Evolutionary conservation across 1,140 invertebrate species (phyloP).

Genomic region (Zaprionus inermis): DNA sequence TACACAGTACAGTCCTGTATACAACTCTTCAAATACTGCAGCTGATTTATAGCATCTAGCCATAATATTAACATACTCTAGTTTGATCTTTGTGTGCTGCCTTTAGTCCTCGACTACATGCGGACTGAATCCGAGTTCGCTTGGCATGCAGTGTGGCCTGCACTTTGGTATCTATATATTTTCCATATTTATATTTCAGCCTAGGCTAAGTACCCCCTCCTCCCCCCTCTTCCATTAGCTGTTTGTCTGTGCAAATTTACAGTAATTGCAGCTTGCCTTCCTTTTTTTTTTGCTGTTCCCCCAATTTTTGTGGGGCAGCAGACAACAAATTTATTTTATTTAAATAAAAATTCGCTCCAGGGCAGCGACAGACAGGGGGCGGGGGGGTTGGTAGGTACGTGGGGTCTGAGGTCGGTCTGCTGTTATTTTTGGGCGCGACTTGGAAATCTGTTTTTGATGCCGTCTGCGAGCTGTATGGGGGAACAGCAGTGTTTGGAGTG

Average conservation of each 20-base stretch:
- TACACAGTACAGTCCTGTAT: neutral
- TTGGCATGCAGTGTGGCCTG: neutral
- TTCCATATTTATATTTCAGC: neutral
- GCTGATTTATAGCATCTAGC: neutral
- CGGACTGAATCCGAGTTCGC: neutral
- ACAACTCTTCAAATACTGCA: neutral
- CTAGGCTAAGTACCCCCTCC: neutral
- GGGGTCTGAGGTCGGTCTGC: conserved; percentile 38
- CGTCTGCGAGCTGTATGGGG: conserved; percentile 31
- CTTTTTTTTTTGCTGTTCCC: conserved; percentile 9
- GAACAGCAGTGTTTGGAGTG: conserved; percentile 32
- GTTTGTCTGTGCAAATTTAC: conserved; percentile 60
- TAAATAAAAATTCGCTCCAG: conserved; percentile 67
- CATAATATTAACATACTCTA: neutral
- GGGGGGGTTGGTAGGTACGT: neutral
- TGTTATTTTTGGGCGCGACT: conserved; percentile 72
- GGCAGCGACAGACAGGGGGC: conserved; percentile 30
- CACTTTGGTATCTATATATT: neutral
- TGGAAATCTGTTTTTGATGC: conserved; percentile 44
- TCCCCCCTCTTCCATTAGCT: conserved; percentile 28
- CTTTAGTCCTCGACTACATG: neutral
- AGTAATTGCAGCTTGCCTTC: conserved; percentile 62
- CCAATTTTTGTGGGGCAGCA: conserved; percentile 46
- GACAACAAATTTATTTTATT: conserved; percentile 77
- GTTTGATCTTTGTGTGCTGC: neutral